A percentile compares a stretch with the other conserved stretches of the same genome.
Evolutionary conservation across 2,113 vertebrate species (phyloP).

Genomic region (Tragelaphus imberbis): DNA sequence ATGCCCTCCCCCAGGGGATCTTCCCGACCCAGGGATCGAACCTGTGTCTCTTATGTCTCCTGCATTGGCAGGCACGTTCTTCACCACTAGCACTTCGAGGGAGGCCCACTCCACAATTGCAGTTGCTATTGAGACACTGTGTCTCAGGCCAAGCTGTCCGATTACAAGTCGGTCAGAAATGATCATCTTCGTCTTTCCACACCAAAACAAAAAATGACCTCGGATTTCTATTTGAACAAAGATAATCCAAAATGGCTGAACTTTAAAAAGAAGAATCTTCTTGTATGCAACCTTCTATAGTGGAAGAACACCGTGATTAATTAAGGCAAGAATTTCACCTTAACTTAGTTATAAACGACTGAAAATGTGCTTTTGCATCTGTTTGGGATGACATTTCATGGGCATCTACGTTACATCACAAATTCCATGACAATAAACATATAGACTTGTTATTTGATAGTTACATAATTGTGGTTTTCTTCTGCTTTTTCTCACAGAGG

Average conservation of each 20-base stretch:
- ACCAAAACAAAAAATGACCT: neutral
- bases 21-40: neutral
- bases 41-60: neutral
- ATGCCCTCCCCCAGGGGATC: neutral
- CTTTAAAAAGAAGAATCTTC: neutral
- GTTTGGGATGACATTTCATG: constrained; percentile 22
- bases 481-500: constrained; percentile 29
- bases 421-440: constrained; percentile 56
- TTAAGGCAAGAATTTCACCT: constrained; percentile 8
- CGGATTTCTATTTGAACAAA: neutral
- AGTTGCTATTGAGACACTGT: neutral
- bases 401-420: neutral
- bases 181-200: neutral
- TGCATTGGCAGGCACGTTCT: neutral
- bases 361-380: constrained; percentile 21
- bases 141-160: neutral
- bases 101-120: neutral
- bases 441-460: neutral
- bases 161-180: neutral
- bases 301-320: constrained; percentile 5
- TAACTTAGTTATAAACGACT: neutral
- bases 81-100: neutral
- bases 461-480: constrained; percentile 49
- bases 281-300: neutral
- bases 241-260: constrained; percentile 4